A percentile compares a stretch with the other conserved stretches of the same genome.
Evolutionary conservation across 2,888 invertebrate genomes (phyloP).

Genomic region (Stegana nigrithorax): DNA sequence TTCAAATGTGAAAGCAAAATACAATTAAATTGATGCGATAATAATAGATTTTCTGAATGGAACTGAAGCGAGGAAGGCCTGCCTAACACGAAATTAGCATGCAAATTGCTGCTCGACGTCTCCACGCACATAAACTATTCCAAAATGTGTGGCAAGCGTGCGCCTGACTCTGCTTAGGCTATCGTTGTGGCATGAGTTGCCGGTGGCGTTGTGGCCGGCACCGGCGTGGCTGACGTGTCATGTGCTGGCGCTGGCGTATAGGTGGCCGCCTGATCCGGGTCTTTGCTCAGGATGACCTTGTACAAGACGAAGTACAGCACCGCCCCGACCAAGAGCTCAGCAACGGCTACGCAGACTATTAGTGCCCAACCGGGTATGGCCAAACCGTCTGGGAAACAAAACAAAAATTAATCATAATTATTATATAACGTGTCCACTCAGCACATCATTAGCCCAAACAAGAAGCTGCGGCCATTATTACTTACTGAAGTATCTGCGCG

Average conservation of each 20-base stretch:
- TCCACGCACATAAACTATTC: too few species aligned
- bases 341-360: conserved; percentile 76
- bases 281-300: conserved; percentile 73
- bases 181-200: conserved; percentile 45
- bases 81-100: too few species aligned
- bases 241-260: conserved; percentile 66
- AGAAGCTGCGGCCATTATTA: conserved; percentile 45
- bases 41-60: background rate
- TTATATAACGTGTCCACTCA: conserved; percentile 7
- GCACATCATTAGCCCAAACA: conserved; percentile 1
- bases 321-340: conserved; percentile 78
- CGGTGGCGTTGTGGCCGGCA: conserved; percentile 31
- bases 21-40: too few species aligned
- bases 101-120: too few species aligned
- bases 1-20: too few species aligned
- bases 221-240: conserved; percentile 33
- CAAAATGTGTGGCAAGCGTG: background rate
- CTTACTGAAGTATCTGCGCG: conserved; percentile 84
- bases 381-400: conserved; percentile 72
- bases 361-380: conserved; percentile 84
- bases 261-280: conserved; percentile 59
- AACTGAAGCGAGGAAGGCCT: background rate
- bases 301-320: conserved; percentile 77
- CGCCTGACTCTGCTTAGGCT: conserved; percentile 26
- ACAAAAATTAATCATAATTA: conserved; percentile 15